Evolutionary conservation across 1,140 invertebrate species (phyloP).

Genomic region (Rhizoglyphus robini): DNA sequence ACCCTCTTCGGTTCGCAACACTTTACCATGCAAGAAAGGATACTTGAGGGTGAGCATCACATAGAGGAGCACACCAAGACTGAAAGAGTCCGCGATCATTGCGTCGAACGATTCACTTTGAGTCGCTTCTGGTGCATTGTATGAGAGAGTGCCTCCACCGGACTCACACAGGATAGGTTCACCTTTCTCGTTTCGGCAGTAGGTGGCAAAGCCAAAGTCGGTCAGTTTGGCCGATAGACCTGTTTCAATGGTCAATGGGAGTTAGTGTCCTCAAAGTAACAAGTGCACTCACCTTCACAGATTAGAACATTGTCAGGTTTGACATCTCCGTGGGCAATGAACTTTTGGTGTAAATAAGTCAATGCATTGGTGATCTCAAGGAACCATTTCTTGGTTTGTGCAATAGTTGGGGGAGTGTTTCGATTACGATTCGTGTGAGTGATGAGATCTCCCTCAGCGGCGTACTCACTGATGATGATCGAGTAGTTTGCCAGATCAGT

Average conservation of each 20-base stretch:
- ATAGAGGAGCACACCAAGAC: neutral
- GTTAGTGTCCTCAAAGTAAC: too few species aligned
- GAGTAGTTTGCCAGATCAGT: neutral
- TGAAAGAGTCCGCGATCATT: conserved; percentile 5
- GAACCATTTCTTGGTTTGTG: neutral
- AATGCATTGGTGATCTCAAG: neutral
- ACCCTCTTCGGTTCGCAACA: neutral
- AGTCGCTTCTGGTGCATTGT: conserved; percentile 14
- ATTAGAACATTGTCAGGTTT: conserved; percentile 22
- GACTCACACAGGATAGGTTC: neutral
- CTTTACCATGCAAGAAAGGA: neutral
- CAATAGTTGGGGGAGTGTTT: neutral
- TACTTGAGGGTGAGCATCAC: neutral
- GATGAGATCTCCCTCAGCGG: neutral
- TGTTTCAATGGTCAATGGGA: neutral
- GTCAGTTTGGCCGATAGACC: conserved; percentile 16
- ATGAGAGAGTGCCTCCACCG: conserved; percentile 4
- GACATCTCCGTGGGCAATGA: neutral
- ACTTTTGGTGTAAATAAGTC: neutral
- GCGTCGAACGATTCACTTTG: neutral
- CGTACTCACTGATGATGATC: neutral
- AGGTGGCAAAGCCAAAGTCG: conserved; percentile 19
- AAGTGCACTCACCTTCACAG: neutral
- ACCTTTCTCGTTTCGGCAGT: neutral
- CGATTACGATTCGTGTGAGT: neutral